These are phyloP conservation scores for Chrysaora quinquecirrha DNA, from an alignment of 30 jellyfish, hydroid and myxozoan species.

Conservation along the genomic window DNA sequence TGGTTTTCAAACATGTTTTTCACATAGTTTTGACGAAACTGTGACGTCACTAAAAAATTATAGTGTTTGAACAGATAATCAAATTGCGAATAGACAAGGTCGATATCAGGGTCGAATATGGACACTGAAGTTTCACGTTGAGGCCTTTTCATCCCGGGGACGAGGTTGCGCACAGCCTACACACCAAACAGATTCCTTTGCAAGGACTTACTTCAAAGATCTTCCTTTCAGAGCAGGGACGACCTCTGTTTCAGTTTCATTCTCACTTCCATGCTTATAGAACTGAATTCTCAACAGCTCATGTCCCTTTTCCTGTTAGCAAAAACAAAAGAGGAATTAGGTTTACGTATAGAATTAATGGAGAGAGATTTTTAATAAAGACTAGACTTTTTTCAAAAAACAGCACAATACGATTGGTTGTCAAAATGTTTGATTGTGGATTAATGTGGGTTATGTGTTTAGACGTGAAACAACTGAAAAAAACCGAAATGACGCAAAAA, in stretches of 20 bases:
- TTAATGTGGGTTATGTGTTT: background rate
- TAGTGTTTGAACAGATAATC: too few relatives aligned
- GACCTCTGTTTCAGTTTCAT: conserved; percentile 69
- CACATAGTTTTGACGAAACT: too few relatives aligned
- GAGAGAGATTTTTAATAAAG: too few relatives aligned
- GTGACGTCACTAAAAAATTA: too few relatives aligned
- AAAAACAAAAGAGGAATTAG: background rate
- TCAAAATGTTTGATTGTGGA: background rate
- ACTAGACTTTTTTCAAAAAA: too few relatives aligned
- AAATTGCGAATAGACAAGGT: too few relatives aligned
- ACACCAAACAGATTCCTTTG: too few relatives aligned
- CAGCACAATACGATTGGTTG: background rate
- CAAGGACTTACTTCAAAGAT: conserved; percentile 87
- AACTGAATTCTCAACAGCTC: conserved; percentile 65
- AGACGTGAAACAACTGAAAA: background rate
- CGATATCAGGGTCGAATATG: too few relatives aligned
- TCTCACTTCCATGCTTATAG: conserved; percentile 60
- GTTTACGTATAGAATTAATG: background rate
- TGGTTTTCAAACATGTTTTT: too few relatives aligned
- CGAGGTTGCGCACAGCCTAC: too few relatives aligned
- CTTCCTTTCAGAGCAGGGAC: conserved; percentile 90
- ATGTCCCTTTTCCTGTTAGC: conserved; percentile 65
- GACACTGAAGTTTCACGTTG: too few relatives aligned
- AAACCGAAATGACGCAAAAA: background rate
- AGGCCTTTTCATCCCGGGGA: too few relatives aligned